These are phyloP conservation scores for Thalassarche chlororhynchos DNA, from an alignment of 2,113 vertebrate species.

Conservation along the genomic window DNA sequence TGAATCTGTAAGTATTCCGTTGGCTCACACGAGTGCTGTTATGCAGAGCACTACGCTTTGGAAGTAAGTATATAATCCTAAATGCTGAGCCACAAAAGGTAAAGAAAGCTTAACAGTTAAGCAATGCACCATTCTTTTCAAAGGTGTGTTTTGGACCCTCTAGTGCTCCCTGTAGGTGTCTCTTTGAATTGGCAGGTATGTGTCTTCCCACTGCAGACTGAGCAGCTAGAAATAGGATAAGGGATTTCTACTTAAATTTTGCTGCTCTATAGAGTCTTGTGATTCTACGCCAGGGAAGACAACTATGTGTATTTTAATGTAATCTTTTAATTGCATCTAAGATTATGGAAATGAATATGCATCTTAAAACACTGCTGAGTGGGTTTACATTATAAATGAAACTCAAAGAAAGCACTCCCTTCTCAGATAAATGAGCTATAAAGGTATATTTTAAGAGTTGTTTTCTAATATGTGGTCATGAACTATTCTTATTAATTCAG, in stretches of 20 bases:
- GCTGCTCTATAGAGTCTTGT: neutral
- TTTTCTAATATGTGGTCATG: neutral
- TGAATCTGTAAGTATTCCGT: accelerated
- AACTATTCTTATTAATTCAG: neutral
- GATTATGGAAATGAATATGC: neutral
- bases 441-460: neutral
- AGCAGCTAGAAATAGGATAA: neutral
- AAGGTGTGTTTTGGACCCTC: neutral
- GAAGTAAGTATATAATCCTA: neutral
- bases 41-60: neutral
- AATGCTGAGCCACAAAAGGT: neutral
- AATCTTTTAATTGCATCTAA: neutral
- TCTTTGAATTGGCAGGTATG: neutral
- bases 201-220: neutral
- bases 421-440: neutral
- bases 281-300: neutral
- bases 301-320: neutral
- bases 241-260: neutral
- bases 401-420: neutral
- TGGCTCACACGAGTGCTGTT: neutral
- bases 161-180: conserved; percentile 19
- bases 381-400: neutral
- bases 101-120: neutral
- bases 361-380: neutral
- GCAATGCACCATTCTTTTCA: neutral